Evolutionary conservation across 2,888 invertebrate genomes (phyloP).

Genomic region (Lasioglossum vierecki): DNA sequence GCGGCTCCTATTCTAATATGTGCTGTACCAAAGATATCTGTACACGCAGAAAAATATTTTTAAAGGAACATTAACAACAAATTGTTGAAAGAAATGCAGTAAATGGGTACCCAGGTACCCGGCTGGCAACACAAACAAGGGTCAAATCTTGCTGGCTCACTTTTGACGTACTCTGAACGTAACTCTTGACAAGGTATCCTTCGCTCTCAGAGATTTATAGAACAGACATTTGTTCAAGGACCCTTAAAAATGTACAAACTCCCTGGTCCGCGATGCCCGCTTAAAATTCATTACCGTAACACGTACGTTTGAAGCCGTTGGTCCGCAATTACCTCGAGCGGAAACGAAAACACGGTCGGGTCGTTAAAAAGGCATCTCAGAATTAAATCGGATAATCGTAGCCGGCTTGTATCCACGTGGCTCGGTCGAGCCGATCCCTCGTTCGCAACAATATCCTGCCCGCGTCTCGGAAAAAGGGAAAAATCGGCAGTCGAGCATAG

Average conservation of each 20-base stretch:
- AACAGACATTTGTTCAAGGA: background rate
- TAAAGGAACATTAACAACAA: too few species aligned
- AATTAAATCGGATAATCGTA: constrained; percentile 55
- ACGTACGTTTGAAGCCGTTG: background rate
- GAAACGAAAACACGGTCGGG: constrained; percentile 31
- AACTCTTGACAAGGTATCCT: background rate
- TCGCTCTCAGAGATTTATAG: background rate
- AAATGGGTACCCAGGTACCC: too few species aligned
- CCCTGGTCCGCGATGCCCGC: background rate
- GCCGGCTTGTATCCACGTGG: background rate
- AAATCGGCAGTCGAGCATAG: constrained; percentile 11
- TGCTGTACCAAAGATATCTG: too few species aligned
- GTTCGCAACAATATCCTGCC: constrained; percentile 49
- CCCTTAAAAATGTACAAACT: background rate
- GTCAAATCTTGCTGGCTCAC: too few species aligned
- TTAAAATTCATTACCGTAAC: background rate
- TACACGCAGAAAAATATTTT: too few species aligned
- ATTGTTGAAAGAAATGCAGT: too few species aligned
- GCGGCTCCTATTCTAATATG: too few species aligned
- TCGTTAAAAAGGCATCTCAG: constrained; percentile 45
- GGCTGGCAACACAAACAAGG: too few species aligned
- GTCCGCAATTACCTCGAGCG: background rate
- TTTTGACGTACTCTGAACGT: too few species aligned
- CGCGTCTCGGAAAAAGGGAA: background rate
- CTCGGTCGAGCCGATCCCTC: constrained; percentile 20